These are phyloP conservation scores for Lepus europaeus DNA, from an alignment of 2,113 vertebrate species.

Conservation along the genomic window DNA sequence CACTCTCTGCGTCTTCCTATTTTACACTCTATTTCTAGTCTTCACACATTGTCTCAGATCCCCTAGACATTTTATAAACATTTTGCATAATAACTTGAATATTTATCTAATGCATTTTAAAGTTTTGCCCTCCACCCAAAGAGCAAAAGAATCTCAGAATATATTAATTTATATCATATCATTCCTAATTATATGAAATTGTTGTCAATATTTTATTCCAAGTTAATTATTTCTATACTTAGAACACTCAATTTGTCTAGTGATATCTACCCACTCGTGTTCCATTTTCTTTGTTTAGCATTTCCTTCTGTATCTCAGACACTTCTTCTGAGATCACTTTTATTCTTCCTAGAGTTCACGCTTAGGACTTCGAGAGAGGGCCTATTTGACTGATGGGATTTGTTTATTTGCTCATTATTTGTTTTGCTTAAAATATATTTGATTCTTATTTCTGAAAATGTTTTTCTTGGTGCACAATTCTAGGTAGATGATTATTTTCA, in stretches of 20 bases:
- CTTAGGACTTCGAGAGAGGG: neutral
- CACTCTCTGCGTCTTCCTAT: neutral
- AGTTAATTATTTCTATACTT: neutral
- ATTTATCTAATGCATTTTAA: neutral
- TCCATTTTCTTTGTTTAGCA: neutral
- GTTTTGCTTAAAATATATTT: constrained; percentile 9
- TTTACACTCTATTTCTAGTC: neutral
- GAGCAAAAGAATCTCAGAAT: neutral
- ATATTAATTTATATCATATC: neutral
- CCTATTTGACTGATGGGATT: neutral
- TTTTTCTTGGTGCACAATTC: neutral
- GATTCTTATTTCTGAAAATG: constrained; percentile 10
- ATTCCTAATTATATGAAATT: neutral
- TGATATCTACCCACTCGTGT: neutral
- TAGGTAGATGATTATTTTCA: neutral
- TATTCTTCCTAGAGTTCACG: neutral
- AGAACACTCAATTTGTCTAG: neutral
- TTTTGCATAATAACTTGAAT: neutral
- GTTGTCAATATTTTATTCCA: neutral
- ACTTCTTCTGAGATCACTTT: neutral
- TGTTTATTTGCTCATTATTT: constrained; percentile 18
- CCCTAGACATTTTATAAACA: neutral
- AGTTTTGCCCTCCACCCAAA: neutral
- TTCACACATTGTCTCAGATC: neutral
- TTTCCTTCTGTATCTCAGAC: neutral